Evolutionary conservation across 1,140 invertebrate species (phyloP), one percentile per base, ranked within the genome.

Genomic region (Drosophila teissieri): DNA sequence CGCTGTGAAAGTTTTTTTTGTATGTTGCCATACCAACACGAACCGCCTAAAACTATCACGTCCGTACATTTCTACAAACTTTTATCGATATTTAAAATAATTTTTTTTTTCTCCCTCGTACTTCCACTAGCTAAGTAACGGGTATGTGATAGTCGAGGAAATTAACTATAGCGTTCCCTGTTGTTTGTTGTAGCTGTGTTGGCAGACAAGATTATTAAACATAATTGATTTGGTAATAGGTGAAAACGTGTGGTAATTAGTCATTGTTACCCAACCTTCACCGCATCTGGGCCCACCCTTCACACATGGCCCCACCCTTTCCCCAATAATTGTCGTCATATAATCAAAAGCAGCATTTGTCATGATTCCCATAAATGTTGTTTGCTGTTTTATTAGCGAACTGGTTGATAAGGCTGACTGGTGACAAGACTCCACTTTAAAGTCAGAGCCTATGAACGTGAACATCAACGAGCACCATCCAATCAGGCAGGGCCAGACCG

Each of bases 311-410:
- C 70, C 55, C 54, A 72, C 36, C 40, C 37, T 36, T 34, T 15
- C 10, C 46, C 36, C 31, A 24, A 8, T 17, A 58, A 57, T 58
- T 45, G 61, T 37, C 54, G 53, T 56, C 73, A 48, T 57, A 72
- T 76, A 76, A 76, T 76, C 73, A 67, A 45, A 12, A 75, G 53
- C 63, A 57, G 61, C 61, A 76, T 76, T 76, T 76, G 61, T 76
- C 73, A 75, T 67, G 60, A 65, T 61, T 51, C 68, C 55, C 55
- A 73, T 73, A 73, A 76, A 75, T 76, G 73, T 67, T 55, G 40
- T 73, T 61, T 48, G 48, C 19, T 27, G 36, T 64, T 75, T 76
- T 76, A 76, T 76, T 76, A 67, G 61, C 54, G 17, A 53, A 31
- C 46, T 48, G 24, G 64, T 58, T 76, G 73, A 76, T 76, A 75